Evolutionary conservation across 2,797 vertebrate genomes (phyloP).

Genomic region (Oreonectes daqikongensis): DNA sequence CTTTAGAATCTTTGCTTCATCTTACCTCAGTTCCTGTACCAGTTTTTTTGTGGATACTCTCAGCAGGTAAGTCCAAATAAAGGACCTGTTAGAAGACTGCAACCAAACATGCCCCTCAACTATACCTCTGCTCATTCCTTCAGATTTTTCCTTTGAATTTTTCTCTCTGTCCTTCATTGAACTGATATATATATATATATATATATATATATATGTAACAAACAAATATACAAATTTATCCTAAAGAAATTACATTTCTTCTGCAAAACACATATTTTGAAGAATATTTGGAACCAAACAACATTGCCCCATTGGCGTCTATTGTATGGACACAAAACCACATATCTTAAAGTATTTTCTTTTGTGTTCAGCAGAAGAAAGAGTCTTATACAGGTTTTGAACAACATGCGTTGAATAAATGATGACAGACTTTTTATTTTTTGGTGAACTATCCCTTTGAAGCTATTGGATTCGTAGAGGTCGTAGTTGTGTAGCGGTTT

Average conservation of each 20-base stretch:
- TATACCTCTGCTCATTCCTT: constrained; percentile 55
- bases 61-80: constrained; percentile 87
- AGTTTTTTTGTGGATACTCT: constrained; percentile 98
- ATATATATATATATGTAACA: not conserved
- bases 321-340: no score
- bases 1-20: constrained; percentile 97
- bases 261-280: no score
- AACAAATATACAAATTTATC: not conserved
- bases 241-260: not conserved
- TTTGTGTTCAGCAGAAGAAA: no score
- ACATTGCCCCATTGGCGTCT: no score
- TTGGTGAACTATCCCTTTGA: no score
- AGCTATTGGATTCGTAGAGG: no score
- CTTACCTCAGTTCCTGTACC: constrained; percentile 98
- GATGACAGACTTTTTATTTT: no score
- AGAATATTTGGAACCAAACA: no score
- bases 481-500: not conserved
- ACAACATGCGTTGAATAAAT: no score
- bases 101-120: constrained; percentile 7
- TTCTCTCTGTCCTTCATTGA: constrained; percentile 56
- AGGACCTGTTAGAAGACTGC: constrained; percentile 23
- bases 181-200: not conserved
- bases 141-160: constrained; percentile 54
- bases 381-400: no score
- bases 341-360: no score